A percentile compares a stretch with the other conserved stretches of the same genome.
These are phyloP conservation scores for Leuciscus waleckii DNA, from an alignment of 2,797 vertebrate genomes.

Conservation along the genomic window DNA sequence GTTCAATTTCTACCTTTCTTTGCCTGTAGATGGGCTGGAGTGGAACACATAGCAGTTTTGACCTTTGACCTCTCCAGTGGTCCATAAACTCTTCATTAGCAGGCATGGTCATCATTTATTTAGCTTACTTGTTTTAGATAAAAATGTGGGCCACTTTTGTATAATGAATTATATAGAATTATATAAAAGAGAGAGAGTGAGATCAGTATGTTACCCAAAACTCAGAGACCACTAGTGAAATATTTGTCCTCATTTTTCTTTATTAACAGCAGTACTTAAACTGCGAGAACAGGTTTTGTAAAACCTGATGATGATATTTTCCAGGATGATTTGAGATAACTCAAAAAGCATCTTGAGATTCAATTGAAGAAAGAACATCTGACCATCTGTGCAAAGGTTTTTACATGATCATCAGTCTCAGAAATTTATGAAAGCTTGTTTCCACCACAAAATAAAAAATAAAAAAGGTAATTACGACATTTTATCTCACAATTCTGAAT, in stretches of 20 bases:
- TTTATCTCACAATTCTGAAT: too few relatives aligned
- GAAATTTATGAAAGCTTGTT: neutral
- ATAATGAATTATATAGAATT: neutral
- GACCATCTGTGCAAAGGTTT: neutral
- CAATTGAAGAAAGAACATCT: neutral
- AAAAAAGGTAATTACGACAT: too few relatives aligned
- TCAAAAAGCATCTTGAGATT: neutral
- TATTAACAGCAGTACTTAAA: neutral
- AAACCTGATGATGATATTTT: neutral
- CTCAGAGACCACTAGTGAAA: neutral
- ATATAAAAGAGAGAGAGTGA: neutral
- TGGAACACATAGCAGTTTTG: conserved; percentile 19
- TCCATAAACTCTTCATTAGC: neutral
- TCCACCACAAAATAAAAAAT: too few relatives aligned
- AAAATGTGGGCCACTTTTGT: neutral
- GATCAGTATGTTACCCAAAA: neutral
- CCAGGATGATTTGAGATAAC: neutral
- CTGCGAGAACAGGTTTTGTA: neutral
- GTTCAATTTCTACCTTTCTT: neutral
- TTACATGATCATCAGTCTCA: neutral
- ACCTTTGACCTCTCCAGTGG: conserved; percentile 39
- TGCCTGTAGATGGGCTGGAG: conserved; percentile 39
- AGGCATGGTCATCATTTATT: neutral
- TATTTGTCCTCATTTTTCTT: neutral
- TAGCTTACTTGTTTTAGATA: neutral